phyloP scores from a whole-genome alignment of 1,140 invertebrate genomes.

The Penaeus vannamei region DNA sequence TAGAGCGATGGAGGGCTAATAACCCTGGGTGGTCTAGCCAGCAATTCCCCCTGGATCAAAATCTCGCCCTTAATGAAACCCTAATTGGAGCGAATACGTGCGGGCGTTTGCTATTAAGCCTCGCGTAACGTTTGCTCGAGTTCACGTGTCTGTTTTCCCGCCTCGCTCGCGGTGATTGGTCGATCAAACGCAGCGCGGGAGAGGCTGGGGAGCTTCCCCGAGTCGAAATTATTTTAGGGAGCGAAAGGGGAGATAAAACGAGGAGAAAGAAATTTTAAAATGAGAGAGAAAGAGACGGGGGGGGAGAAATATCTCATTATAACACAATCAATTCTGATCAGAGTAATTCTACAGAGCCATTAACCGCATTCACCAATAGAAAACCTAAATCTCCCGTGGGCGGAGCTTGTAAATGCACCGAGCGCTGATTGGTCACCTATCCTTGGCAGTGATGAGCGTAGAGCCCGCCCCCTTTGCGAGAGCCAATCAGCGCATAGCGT shows the following conservation, averaged over 20 bases:
- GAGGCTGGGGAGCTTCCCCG: too few relatives aligned
- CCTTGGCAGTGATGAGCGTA: background rate
- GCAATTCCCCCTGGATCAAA: conserved; percentile 45
- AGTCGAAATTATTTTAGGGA: too few relatives aligned
- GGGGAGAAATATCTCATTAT: conserved; percentile 55
- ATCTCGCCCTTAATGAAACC: conserved; percentile 52
- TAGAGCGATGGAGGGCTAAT: conserved; percentile 32
- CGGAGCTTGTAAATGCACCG: background rate
- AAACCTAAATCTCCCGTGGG: conserved; percentile 9
- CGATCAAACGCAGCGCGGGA: too few relatives aligned
- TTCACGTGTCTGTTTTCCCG: too few relatives aligned
- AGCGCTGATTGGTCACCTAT: background rate
- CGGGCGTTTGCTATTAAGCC: too few relatives aligned
- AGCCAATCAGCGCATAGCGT: conserved; percentile 41
- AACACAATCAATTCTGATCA: conserved; percentile 64
- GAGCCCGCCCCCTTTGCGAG: conserved; percentile 6
- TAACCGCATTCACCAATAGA: conserved; percentile 51
- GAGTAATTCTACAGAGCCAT: conserved; percentile 59
- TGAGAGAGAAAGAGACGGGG: conserved; percentile 13
- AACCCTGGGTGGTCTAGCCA: background rate
- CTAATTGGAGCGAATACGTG: conserved; percentile 40
- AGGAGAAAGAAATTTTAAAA: conserved; percentile 46
- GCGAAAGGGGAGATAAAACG: too few relatives aligned
- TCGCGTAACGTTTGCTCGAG: too few relatives aligned
- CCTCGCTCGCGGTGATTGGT: too few relatives aligned